Evolutionary conservation across 2,888 invertebrate genomes (phyloP), one percentile per base, ranked within the genome.

Genomic region (Polymixis flavicincta): DNA sequence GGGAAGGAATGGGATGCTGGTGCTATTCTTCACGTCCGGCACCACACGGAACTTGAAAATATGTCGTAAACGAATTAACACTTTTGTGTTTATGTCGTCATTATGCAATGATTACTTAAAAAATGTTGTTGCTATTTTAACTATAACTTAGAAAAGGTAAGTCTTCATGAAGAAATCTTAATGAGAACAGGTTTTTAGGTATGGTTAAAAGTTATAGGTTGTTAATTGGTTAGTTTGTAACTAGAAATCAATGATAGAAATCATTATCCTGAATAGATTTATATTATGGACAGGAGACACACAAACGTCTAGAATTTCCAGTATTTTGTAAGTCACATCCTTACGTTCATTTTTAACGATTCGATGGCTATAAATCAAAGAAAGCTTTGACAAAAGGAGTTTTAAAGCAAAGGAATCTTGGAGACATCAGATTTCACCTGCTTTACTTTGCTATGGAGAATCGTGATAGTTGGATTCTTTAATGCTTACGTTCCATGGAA

Each of bases 291-390:
- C 9, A 8, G 9, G 37, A 6, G 9, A 28, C 11, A 22, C 22
- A 73, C 25, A 17, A 72, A 42, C 19, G 28, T 80, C 32, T 72
- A 61, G 37, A 76, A 42, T 55, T 55, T 61, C 28, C 50, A 71
- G 50, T 42, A 61, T 71, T 80, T 61, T 54, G 54, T 55, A 61
- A 61, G 60, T 48, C 17, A 28, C 61, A 61, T 63, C n/a, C n/a
- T 25, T 80, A 61, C 50, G 54, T 55, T 73, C 32, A 72, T 50
- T 61, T 61, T 50, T 72, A 50, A 57, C 50, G 17, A 80, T 32
- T n/a, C 13, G 14, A 50, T 22, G n/a, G 19, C 54, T 63, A 48
- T 50, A 32, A 48, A 74, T 48, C 63, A 74, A 59, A 80, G 57
- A 60, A 37, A 45, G 9, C 17, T 74, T 48, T 17, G n/a, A 74